Evolutionary conservation across 2,113 vertebrate genomes (phyloP).

Genomic region (Malurus cyaneus): DNA sequence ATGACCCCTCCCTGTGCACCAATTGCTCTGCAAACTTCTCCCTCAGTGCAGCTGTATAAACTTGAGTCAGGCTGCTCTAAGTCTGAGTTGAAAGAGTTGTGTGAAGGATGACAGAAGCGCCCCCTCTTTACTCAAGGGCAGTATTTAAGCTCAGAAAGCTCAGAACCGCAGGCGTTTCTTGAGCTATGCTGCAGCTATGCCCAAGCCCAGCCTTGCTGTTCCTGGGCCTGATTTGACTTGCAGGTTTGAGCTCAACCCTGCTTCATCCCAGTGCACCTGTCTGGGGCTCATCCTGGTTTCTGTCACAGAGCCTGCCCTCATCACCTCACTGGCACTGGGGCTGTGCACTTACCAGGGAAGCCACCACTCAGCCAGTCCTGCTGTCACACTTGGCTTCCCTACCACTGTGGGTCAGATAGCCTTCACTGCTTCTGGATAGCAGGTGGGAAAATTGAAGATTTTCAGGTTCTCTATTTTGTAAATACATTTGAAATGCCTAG

Average conservation of each 20-base stretch:
- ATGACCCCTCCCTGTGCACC: background rate
- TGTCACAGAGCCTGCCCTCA: background rate
- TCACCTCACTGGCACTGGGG: background rate
- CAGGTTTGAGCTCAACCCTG: background rate
- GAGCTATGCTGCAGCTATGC: background rate
- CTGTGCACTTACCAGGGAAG: background rate
- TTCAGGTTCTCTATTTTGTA: background rate
- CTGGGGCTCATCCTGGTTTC: background rate
- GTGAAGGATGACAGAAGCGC: background rate
- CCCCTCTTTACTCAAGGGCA: background rate
- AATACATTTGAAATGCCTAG: background rate
- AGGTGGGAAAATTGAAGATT: background rate
- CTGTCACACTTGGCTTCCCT: background rate
- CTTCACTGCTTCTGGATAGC: fast-evolving
- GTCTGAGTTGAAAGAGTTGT: background rate
- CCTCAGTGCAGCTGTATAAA: fast-evolving
- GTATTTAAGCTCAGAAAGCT: background rate
- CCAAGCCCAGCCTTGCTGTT: background rate
- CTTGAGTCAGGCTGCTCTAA: background rate
- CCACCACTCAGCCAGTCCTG: background rate
- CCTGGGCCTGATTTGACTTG: background rate
- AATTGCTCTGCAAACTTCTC: background rate
- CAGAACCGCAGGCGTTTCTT: background rate
- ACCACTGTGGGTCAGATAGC: background rate
- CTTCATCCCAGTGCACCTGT: background rate